These are phyloP conservation scores for Pteruthius melanotis DNA, from an alignment of 2,113 vertebrate genomes.

Conservation along the genomic window DNA sequence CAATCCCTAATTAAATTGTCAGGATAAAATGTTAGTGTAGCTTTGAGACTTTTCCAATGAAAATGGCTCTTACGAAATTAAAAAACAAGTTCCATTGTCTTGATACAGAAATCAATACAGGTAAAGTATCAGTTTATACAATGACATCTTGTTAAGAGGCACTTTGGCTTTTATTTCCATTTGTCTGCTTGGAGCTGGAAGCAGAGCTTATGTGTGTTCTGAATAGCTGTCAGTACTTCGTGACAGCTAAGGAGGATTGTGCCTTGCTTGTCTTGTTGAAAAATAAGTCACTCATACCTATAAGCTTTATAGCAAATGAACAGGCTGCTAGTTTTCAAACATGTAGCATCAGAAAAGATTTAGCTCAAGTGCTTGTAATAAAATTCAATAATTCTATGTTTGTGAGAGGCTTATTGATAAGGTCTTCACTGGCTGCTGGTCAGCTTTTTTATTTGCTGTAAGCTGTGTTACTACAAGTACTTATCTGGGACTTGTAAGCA, in stretches of 20 bases:
- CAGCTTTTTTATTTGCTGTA: not conserved
- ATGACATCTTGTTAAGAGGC: not conserved
- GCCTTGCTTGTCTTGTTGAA: not conserved
- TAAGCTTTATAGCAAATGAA: not conserved
- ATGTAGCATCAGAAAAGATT: not conserved
- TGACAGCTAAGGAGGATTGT: not conserved
- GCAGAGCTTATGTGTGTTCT: not conserved
- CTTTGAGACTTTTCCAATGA: not conserved
- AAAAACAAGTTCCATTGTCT: not conserved
- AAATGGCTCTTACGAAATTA: not conserved
- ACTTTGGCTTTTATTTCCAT: not conserved
- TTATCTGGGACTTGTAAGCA: not conserved
- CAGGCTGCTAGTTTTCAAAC: not conserved
- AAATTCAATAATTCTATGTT: not conserved
- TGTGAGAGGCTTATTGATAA: not conserved
- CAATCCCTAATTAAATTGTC: not conserved
- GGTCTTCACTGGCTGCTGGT: not conserved
- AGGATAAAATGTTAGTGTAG: not conserved
- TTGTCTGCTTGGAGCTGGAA: not conserved
- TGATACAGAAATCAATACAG: not conserved
- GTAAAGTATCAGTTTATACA: not conserved
- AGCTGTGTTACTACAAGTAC: not conserved
- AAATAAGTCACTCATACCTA: not conserved
- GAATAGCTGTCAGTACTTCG: not conserved
- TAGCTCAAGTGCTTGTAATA: not conserved